These are phyloP conservation scores for Pterocles gutturalis DNA, from an alignment of 2,113 vertebrate species.

Conservation along the genomic window DNA sequence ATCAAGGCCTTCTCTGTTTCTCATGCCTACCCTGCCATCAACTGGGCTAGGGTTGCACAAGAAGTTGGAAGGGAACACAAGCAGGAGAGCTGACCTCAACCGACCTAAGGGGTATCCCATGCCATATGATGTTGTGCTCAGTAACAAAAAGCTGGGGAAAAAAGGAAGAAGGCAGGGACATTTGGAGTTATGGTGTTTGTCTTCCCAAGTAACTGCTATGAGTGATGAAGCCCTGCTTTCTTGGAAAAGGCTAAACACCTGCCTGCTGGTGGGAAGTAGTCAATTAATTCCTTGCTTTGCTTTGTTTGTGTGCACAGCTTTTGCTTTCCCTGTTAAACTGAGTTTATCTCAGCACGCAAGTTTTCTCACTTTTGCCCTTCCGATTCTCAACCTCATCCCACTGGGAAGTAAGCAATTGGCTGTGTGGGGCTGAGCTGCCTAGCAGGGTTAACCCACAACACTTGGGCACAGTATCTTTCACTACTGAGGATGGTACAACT, in stretches of 20 bases:
- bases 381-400: background rate
- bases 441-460: background rate
- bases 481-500: background rate
- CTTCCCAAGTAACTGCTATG: background rate
- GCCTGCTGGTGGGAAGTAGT: background rate
- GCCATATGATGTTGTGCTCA: background rate
- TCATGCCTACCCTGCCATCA: background rate
- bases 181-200: rapidly evolving
- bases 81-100: rapidly evolving
- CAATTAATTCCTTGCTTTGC: background rate
- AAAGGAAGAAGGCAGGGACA: background rate
- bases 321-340: background rate
- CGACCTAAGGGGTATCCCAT: background rate
- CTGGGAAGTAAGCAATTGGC: background rate
- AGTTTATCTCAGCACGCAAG: rapidly evolving
- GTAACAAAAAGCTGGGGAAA: background rate
- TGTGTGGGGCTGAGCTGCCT: background rate
- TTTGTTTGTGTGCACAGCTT: background rate
- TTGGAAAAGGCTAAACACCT: background rate
- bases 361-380: background rate
- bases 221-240: background rate
- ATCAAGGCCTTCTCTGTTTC: background rate
- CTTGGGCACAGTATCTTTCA: background rate
- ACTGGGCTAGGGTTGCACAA: background rate
- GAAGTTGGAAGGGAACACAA: background rate